These are phyloP conservation scores for Piaya cayana DNA, from an alignment of 2,113 vertebrate species.

Conservation along the genomic window DNA sequence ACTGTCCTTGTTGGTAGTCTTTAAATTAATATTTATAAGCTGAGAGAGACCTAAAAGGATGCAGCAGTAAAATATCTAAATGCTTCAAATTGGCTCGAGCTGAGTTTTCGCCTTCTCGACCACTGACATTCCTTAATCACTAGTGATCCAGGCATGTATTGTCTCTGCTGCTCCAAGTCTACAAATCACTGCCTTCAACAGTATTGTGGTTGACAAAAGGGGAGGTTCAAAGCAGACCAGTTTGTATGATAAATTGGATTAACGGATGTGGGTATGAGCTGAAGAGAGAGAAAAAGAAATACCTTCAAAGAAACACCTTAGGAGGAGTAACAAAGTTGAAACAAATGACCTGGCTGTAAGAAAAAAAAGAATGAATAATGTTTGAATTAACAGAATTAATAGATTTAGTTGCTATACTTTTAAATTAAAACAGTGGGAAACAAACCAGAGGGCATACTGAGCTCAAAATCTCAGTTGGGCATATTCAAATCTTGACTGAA, in stretches of 20 bases:
- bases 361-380: neutral
- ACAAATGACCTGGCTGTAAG: neutral
- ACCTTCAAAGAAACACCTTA: neutral
- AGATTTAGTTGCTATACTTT: neutral
- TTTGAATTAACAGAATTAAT: neutral
- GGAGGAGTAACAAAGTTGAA: slow-evolving; percentile 3
- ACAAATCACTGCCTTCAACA: slow-evolving; percentile 70
- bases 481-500: slow-evolving; percentile 3
- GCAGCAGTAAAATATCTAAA: slow-evolving; percentile 79
- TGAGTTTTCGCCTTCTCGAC: slow-evolving; percentile 72
- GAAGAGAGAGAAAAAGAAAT: neutral
- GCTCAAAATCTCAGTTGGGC: neutral
- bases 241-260: slow-evolving; percentile 25
- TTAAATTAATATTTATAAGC: slow-evolving; percentile 90
- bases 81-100: slow-evolving; percentile 69
- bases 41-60: slow-evolving; percentile 73
- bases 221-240: neutral
- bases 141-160: slow-evolving; percentile 63
- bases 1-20: slow-evolving; percentile 84
- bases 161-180: neutral
- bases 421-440: neutral
- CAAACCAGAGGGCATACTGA: neutral
- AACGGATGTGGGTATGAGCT: neutral
- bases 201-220: slow-evolving; percentile 47
- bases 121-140: slow-evolving; percentile 79